A percentile compares a stretch with the other conserved stretches of the same genome.
These are phyloP conservation scores for Helostoma temminkii DNA, from an alignment of 2,797 vertebrate genomes.

Conservation along the genomic window DNA sequence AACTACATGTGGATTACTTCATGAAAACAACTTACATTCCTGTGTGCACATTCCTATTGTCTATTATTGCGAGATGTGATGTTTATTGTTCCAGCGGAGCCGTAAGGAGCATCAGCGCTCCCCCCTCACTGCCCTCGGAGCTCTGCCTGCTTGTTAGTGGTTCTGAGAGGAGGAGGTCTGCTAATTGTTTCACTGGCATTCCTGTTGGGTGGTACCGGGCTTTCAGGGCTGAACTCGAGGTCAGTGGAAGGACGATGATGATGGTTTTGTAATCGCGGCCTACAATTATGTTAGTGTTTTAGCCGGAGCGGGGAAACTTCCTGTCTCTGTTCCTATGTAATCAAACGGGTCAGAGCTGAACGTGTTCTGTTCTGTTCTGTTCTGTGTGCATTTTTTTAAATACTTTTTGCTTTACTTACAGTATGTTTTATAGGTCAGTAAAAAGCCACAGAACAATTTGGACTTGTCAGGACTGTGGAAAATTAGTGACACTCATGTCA, in stretches of 20 bases:
- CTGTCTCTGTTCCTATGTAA: conserved; percentile 20
- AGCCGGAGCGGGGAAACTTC: conserved; percentile 5
- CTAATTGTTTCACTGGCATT: conserved; percentile 47
- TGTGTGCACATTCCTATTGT: neutral
- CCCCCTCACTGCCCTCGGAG: neutral
- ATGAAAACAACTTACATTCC: conserved; percentile 1
- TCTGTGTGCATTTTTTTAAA: too few species aligned
- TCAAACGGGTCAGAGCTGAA: conserved; percentile 6
- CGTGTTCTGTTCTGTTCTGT: too few species aligned
- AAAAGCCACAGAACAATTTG: too few species aligned
- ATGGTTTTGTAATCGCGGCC: too few species aligned
- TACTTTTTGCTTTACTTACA: neutral
- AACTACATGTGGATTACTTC: neutral
- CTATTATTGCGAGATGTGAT: neutral
- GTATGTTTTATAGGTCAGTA: neutral
- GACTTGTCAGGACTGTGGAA: too few species aligned
- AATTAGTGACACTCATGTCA: too few species aligned
- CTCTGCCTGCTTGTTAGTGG: conserved; percentile 45
- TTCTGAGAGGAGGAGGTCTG: conserved; percentile 18
- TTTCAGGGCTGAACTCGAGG: conserved; percentile 40
- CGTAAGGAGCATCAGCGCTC: conserved; percentile 42
- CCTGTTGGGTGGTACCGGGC: conserved; percentile 50
- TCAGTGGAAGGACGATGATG: conserved; percentile 30
- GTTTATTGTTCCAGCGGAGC: conserved; percentile 27
- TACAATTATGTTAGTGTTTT: conserved; percentile 18